Conservation (phyloP, 1,140 invertebrate genomes). For the Chironomus striatipennis region DNA sequence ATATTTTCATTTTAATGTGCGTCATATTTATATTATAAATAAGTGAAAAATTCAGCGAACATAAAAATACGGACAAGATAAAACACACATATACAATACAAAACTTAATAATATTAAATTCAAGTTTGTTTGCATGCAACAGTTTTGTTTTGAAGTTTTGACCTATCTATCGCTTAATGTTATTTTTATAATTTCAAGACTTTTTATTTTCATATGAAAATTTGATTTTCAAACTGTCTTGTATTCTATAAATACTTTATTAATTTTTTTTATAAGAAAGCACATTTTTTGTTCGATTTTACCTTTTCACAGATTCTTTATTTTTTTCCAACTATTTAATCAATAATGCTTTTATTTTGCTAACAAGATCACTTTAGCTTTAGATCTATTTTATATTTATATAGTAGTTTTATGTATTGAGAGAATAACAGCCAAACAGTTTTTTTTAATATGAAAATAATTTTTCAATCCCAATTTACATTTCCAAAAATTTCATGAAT, state of each 20-base stretch:
- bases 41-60: not conserved
- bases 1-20: too few relatives aligned
- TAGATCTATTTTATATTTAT: not conserved
- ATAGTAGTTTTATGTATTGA: not conserved
- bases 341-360: not conserved
- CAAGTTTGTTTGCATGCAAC: not conserved
- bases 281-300: not conserved
- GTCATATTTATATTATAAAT: too few relatives aligned
- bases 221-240: too few relatives aligned
- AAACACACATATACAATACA: constrained; percentile 13
- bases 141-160: not conserved
- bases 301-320: not conserved
- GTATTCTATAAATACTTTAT: too few relatives aligned
- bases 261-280: constrained; percentile 4
- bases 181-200: not conserved
- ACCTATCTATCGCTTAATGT: not conserved
- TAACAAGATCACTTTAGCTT: not conserved
- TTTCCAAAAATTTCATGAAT: too few relatives aligned
- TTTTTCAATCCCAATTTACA: too few relatives aligned
- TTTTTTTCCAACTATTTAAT: not conserved
- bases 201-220: too few relatives aligned
- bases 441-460: too few relatives aligned
- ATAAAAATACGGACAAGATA: not conserved
- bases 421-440: too few relatives aligned
- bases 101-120: not conserved